These are phyloP conservation scores for Thalassoma bifasciatum DNA, from an alignment of 2,113 vertebrate species.

Conservation along the genomic window DNA sequence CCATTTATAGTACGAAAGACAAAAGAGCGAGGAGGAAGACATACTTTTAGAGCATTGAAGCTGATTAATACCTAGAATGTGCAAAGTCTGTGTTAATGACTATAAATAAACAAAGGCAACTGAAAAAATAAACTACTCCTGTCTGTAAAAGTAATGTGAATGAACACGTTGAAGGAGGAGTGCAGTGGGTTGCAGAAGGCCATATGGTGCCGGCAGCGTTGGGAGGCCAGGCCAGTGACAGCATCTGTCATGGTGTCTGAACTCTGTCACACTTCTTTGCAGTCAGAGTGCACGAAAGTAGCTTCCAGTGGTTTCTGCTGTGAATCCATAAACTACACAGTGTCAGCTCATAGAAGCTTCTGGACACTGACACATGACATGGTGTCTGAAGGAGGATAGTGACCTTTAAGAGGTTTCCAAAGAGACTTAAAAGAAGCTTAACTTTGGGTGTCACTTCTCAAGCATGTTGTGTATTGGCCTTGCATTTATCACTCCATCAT, in stretches of 20 bases:
- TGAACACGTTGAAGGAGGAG: slow-evolving; percentile 16
- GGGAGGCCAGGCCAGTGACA: slow-evolving; percentile 32
- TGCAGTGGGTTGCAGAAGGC: slow-evolving; percentile 31
- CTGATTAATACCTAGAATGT: background rate
- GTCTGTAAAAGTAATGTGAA: slow-evolving; percentile 34
- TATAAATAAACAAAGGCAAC: background rate
- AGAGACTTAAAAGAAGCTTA: no score
- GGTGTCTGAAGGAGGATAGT: no score
- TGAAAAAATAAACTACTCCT: slow-evolving; percentile 3
- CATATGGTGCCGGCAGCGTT: slow-evolving; percentile 58
- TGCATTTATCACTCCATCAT: slow-evolving; percentile 8
- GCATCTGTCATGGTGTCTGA: slow-evolving; percentile 53
- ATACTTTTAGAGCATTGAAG: background rate
- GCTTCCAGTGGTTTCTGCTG: slow-evolving; percentile 6
- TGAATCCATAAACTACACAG: background rate
- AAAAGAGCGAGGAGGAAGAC: background rate
- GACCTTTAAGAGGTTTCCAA: background rate
- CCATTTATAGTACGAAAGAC: background rate
- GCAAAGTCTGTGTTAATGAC: background rate
- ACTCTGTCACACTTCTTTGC: slow-evolving; percentile 15
- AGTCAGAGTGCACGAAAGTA: background rate
- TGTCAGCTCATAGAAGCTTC: background rate
- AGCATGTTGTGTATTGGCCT: background rate
- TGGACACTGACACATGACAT: background rate
- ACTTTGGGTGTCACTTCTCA: background rate